phyloP scores from a whole-genome alignment of 53 echinoderm and acorn worm species.

The Henricia sp. region DNA sequence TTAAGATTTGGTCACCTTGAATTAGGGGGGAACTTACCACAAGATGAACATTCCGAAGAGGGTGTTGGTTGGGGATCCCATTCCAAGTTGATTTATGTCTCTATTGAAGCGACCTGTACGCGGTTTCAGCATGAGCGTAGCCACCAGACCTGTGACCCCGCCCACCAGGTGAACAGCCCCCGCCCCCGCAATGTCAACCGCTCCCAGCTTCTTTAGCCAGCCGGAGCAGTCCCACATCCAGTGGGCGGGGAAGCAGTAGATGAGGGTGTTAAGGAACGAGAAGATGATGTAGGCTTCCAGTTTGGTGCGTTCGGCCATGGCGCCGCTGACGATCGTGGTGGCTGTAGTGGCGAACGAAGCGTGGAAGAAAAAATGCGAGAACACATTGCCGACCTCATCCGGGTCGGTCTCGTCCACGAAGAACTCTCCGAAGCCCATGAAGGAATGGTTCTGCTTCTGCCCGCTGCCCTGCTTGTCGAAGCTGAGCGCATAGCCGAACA shows the following conservation, averaged over 20 bases:
- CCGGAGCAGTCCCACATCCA: slow-evolving; percentile 80
- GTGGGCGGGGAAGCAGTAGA: slow-evolving; percentile 80
- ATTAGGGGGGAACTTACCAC: slow-evolving; percentile 78
- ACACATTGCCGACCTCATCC: slow-evolving; percentile 64
- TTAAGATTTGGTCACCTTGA: not conserved
- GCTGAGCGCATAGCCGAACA: slow-evolving; percentile 87
- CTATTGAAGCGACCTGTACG: slow-evolving; percentile 68
- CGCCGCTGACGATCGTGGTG: slow-evolving; percentile 79
- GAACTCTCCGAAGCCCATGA: slow-evolving; percentile 71
- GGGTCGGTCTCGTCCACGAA: slow-evolving; percentile 65
- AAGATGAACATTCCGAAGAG: slow-evolving; percentile 84
- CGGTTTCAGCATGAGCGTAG: slow-evolving; percentile 84
- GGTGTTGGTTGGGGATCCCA: slow-evolving; percentile 85
- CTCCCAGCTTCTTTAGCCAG: slow-evolving; percentile 69
- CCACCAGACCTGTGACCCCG: slow-evolving; percentile 81
- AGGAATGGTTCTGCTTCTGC: slow-evolving; percentile 25
- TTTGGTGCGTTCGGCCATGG: slow-evolving; percentile 77
- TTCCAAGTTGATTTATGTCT: slow-evolving; percentile 27
- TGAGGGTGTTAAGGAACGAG: slow-evolving; percentile 75
- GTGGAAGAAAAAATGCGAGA: slow-evolving; percentile 81
- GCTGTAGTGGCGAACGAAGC: slow-evolving; percentile 85
- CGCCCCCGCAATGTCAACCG: slow-evolving; percentile 80
- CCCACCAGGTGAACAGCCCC: slow-evolving; percentile 83
- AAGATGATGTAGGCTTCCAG: slow-evolving; percentile 81
- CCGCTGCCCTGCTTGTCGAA: slow-evolving; percentile 35